A percentile compares a stretch with the other conserved stretches of the same genome.
These are phyloP conservation scores for Sialis lutaria DNA, from an alignment of 2,888 invertebrate genomes.

Conservation along the genomic window DNA sequence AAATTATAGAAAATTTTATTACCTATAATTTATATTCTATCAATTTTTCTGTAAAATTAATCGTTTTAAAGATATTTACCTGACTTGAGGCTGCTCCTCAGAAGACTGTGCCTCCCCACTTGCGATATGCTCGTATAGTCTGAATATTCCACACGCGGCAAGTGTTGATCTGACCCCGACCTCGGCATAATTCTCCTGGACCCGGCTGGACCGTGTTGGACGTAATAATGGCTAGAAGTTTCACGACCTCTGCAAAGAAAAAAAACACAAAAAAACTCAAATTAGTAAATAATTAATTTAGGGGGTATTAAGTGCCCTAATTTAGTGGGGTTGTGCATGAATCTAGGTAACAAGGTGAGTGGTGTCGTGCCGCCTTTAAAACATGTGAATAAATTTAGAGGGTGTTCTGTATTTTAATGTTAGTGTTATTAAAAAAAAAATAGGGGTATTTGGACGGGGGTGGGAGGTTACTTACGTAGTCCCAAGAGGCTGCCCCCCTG, in stretches of 20 bases:
- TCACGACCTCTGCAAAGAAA: neutral
- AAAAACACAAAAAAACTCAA: too few relatives aligned
- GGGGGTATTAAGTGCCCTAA: too few relatives aligned
- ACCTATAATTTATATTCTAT: neutral
- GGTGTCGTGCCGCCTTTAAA: too few relatives aligned
- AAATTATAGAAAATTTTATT: neutral
- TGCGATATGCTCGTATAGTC: constrained; percentile 59
- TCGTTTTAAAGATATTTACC: constrained; percentile 16
- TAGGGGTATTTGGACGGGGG: too few relatives aligned
- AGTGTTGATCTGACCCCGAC: constrained; percentile 82
- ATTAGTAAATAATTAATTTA: too few relatives aligned
- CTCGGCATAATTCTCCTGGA: constrained; percentile 47
- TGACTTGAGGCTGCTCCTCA: constrained; percentile 66
- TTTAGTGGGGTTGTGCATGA: too few relatives aligned
- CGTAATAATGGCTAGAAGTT: constrained; percentile 22
- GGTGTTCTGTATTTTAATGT: too few relatives aligned
- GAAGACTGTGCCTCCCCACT: constrained; percentile 56
- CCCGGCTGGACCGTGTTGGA: constrained; percentile 30
- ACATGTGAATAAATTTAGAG: too few relatives aligned
- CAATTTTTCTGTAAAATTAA: neutral
- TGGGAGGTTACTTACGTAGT: too few relatives aligned
- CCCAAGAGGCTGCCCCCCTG: constrained; percentile 35
- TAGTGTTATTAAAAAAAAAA: too few relatives aligned
- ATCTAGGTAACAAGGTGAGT: too few relatives aligned
- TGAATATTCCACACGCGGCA: constrained; percentile 72